phyloP scores from a whole-genome alignment of 1,140 invertebrate species.

The Elysia chlorotica region DNA sequence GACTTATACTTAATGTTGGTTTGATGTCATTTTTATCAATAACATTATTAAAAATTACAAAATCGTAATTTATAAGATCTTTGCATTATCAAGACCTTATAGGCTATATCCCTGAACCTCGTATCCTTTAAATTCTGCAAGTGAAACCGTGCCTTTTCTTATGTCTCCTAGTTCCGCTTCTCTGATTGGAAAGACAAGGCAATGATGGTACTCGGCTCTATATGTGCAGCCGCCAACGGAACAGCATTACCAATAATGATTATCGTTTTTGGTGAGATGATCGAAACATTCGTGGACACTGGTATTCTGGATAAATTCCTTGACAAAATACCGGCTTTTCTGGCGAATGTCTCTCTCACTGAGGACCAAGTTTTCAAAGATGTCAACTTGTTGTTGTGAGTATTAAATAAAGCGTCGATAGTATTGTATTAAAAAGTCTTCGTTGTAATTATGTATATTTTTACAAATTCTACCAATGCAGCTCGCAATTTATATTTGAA shows the following conservation, averaged over 20 bases:
- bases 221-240: conserved; percentile 48
- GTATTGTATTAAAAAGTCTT: no score
- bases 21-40: no score
- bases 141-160: no score
- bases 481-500: no score
- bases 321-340: conserved; percentile 19
- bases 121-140: no score
- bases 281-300: conserved; percentile 50
- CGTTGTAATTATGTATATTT: no score
- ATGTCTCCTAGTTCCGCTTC: conserved; percentile 53
- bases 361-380: conserved; percentile 19
- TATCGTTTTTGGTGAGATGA: conserved; percentile 60
- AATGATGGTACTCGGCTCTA: conserved; percentile 52
- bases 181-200: conserved; percentile 46
- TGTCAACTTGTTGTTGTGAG: conserved; percentile 35
- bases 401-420: not conserved
- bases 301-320: conserved; percentile 24
- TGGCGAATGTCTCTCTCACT: not conserved
- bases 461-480: no score
- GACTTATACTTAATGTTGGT: no score
- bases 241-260: conserved; percentile 56
- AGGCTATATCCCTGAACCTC: no score
- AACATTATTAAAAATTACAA: no score
- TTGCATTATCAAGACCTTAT: no score
- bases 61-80: no score